Conservation (phyloP, 1,140 invertebrate genomes). For the Agrypnia vestita region DNA sequence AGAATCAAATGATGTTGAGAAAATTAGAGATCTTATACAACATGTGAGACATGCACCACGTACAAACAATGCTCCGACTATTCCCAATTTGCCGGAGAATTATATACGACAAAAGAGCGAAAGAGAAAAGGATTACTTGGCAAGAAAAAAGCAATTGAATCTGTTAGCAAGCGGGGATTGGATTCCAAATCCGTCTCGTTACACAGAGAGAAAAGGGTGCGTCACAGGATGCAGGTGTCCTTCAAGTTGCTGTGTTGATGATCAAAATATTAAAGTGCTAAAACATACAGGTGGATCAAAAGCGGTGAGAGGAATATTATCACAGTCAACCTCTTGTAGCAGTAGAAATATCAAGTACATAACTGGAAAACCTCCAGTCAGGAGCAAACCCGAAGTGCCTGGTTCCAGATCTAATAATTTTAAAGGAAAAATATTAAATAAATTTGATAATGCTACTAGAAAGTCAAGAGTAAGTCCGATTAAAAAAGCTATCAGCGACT, state of each 20-base stretch:
- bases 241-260: background rate
- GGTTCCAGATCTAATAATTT: background rate
- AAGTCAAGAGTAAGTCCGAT: conserved; percentile 20
- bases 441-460: background rate
- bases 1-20: background rate
- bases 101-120: conserved; percentile 13
- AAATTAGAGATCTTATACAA: conserved; percentile 36
- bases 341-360: conserved; percentile 28
- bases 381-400: conserved; percentile 1
- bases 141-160: background rate
- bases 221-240: conserved; percentile 4
- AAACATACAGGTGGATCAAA: conserved; percentile 13
- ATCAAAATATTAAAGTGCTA: background rate
- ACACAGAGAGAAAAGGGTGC: background rate
- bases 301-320: conserved; percentile 36
- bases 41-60: conserved; percentile 18
- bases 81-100: conserved; percentile 40
- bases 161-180: conserved; percentile 16
- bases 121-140: conserved; percentile 3
- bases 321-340: background rate
- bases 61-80: background rate
- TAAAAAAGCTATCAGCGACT: background rate
- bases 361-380: conserved; percentile 19
- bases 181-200: background rate
- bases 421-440: background rate